Evolutionary conservation across 1,140 invertebrate species (phyloP).

Genomic region (Drosophila santomea): DNA sequence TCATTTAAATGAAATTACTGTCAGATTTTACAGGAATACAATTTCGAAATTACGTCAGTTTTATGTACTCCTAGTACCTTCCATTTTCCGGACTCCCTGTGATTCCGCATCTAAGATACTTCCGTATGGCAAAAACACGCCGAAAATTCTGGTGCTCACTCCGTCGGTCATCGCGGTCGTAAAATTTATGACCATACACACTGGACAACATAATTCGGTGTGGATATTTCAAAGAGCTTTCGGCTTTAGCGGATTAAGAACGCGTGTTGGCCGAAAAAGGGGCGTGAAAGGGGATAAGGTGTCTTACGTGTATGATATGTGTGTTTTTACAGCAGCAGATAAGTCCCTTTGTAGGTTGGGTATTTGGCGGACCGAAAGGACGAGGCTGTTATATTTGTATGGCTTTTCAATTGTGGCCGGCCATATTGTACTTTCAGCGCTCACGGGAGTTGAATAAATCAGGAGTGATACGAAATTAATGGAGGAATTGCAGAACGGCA

Average conservation of each 20-base stretch:
- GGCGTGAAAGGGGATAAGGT: slow-evolving; percentile 40
- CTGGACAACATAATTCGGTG: slow-evolving; percentile 70
- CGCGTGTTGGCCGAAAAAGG: slow-evolving; percentile 22
- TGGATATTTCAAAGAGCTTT: slow-evolving; percentile 53
- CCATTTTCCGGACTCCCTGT: not conserved
- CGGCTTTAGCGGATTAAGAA: slow-evolving; percentile 46
- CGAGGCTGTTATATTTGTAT: slow-evolving; percentile 7
- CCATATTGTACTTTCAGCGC: not conserved
- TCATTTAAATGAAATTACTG: slow-evolving; percentile 82
- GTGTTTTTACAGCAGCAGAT: slow-evolving; percentile 13
- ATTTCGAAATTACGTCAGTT: slow-evolving; percentile 75
- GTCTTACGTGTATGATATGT: slow-evolving; percentile 12
- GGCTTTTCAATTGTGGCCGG: slow-evolving; percentile 19
- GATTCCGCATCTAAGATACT: slow-evolving; percentile 20
- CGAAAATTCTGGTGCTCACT: slow-evolving; percentile 4
- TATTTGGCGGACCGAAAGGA: not conserved
- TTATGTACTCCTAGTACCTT: slow-evolving; percentile 64
- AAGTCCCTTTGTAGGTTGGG: slow-evolving; percentile 2
- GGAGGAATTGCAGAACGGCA: not conserved
- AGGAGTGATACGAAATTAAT: not conserved
- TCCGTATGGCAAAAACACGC: slow-evolving; percentile 5
- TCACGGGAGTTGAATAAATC: slow-evolving; percentile 6
- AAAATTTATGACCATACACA: slow-evolving; percentile 75
- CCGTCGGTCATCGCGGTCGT: slow-evolving; percentile 31
- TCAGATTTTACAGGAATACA: slow-evolving; percentile 81